These are phyloP conservation scores for Dascillus cervinus DNA, from an alignment of 2,888 invertebrate genomes.

Conservation along the genomic window DNA sequence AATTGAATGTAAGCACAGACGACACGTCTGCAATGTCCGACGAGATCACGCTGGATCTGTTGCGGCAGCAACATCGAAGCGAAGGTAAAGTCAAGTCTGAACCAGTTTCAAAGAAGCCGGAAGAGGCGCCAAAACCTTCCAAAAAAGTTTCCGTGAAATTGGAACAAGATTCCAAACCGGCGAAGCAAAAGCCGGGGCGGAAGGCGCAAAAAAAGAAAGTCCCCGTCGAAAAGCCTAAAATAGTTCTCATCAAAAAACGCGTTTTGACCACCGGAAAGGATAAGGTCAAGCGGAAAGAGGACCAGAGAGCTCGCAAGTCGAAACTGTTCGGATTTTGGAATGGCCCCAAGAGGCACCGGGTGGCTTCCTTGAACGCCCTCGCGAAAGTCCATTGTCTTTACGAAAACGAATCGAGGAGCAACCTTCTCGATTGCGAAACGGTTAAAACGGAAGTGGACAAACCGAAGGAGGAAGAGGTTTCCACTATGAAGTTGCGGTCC, in stretches of 20 bases:
- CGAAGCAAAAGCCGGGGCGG: conserved; percentile 9
- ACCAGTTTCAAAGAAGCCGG: conserved; percentile 1
- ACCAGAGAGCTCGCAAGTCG: conserved; percentile 41
- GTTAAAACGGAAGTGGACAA: conserved; percentile 23
- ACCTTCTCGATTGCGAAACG: conserved; percentile 46
- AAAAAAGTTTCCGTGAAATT: conserved; percentile 8
- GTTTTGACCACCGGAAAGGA: conserved; percentile 8
- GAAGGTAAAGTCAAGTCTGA: conserved; percentile 11
- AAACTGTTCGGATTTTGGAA: conserved; percentile 63
- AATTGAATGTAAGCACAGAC: conserved; percentile 6
- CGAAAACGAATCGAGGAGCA: conserved; percentile 77
- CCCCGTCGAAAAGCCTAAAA: conserved; percentile 9
- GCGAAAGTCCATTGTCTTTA: conserved; percentile 88
- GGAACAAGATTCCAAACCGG: conserved; percentile 1
- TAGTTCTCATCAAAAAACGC: conserved; percentile 12
- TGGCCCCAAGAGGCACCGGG: conserved; percentile 75
- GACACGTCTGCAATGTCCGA: conserved; percentile 22
- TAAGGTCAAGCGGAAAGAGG: conserved; percentile 17
- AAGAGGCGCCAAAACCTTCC: conserved; percentile 1
- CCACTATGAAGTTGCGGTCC: conserved; percentile 53
- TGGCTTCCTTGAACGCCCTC: conserved; percentile 81
- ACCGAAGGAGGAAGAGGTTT: conserved; percentile 18
- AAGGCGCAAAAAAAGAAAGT: conserved; percentile 15
- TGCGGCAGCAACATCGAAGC: conserved; percentile 11
- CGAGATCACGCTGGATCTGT: conserved; percentile 19